Evolutionary conservation across 2,888 invertebrate species (phyloP), one percentile per base, ranked within the genome.

Genomic region (Phortica magna): DNA sequence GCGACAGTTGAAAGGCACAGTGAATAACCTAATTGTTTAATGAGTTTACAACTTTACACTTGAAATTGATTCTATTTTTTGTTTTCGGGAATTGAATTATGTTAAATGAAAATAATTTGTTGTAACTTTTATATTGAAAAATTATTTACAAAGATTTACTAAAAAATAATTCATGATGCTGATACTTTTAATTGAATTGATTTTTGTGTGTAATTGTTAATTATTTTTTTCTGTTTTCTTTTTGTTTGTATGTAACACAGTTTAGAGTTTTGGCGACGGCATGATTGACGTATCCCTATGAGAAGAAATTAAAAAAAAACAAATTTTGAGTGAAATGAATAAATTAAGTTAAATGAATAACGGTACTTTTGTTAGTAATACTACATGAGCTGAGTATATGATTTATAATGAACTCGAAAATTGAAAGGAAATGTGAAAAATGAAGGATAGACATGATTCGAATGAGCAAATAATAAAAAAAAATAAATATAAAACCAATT

Each of bases 251-350:
- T 81, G 67, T 81, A 83, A 85, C 85, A 85, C 85, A 86, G 81
- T 81, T 90, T 89, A 90, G 75, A 90, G 90, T 88, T 90, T 90
- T 87, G 90, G 90, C 88, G 89, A 82, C 86, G 89, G 88, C 89
- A 88, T 81, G 84, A 85, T 84, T 83, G 81, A 85, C 82, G 89
- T 88, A 75, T 88, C 88, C 87, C 90, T 90, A 88, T 85, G 83
- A 79, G 80, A 85, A 84, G 84, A 84, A 85, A 88, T 79, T 81
- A 84, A 87, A 84, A 89, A 85, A 53, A 65, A 82, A 84, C 78
- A 83, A 81, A 82, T 81, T 78, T 75, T 83, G 72, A 75, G 77
- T 80, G 82, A 81, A 78, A 83, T 83, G 80, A 82, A 83, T 75
- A 80, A 83, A 84, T 81, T 65, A 55, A 78, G 73, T 41, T 59